Percentiles rank a stretch among this genome's conserved stretches.
These are phyloP conservation scores for Heteronetta atricapilla DNA, from an alignment of 2,113 vertebrate genomes.

Conservation along the genomic window DNA sequence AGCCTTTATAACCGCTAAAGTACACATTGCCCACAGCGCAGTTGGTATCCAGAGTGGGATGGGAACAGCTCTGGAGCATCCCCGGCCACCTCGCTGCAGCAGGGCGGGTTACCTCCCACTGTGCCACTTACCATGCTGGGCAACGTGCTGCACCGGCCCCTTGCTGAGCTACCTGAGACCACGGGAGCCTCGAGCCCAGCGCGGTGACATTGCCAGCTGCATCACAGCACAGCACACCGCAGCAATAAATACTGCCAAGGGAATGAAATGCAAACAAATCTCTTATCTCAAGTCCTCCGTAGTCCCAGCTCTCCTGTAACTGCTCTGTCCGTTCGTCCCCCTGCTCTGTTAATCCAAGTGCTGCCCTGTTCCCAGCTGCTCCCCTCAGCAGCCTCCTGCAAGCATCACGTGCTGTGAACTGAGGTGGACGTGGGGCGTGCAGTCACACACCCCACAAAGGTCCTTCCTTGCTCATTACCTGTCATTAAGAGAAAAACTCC, in stretches of 20 bases:
- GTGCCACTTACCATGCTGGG: rapidly evolving
- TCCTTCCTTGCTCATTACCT: background rate
- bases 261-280: background rate
- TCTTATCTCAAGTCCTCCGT: background rate
- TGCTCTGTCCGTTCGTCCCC: rapidly evolving
- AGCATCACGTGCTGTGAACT: background rate
- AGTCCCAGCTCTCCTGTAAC: background rate
- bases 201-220: background rate
- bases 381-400: background rate
- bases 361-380: background rate
- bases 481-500: background rate
- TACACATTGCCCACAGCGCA: background rate
- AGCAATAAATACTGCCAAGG: background rate
- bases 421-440: background rate
- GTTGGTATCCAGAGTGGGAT: background rate
- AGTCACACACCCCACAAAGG: background rate
- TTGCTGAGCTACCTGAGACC: background rate
- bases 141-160: rapidly evolving
- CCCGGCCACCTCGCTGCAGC: background rate
- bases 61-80: background rate
- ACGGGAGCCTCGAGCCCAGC: background rate
- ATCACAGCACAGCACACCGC: rapidly evolving
- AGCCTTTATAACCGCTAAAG: background rate
- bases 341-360: background rate
- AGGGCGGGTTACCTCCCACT: background rate